These are phyloP conservation scores for Glareola pratincola DNA, from an alignment of 2,113 vertebrate genomes.

Conservation along the genomic window DNA sequence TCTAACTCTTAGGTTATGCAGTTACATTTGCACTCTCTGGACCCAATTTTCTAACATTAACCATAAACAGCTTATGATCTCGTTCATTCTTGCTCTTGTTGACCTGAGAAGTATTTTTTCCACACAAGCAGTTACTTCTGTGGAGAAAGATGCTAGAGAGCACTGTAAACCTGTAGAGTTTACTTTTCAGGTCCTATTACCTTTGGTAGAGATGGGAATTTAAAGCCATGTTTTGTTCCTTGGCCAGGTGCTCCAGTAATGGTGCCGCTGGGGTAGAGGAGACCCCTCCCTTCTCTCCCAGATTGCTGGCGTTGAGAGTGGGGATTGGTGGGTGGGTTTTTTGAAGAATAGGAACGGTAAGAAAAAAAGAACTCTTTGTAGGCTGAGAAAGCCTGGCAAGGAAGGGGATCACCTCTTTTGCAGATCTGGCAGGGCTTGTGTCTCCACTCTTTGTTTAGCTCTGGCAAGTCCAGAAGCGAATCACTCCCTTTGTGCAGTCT, in stretches of 20 bases:
- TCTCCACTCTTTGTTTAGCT: not conserved
- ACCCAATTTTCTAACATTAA: not conserved
- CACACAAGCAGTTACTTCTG: not conserved
- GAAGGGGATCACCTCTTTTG: not conserved
- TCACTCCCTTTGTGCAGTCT: not conserved
- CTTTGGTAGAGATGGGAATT: not conserved
- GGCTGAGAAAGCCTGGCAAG: not conserved
- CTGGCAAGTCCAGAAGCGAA: not conserved
- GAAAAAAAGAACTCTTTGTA: not conserved
- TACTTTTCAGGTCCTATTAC: not conserved
- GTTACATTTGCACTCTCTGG: not conserved
- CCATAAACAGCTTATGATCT: not conserved
- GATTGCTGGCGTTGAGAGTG: not conserved
- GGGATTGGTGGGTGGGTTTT: not conserved
- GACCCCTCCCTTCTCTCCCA: not conserved
- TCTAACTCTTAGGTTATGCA: not conserved
- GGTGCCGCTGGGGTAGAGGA: not conserved
- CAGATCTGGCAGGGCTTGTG: not conserved
- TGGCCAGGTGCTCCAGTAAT: not conserved
- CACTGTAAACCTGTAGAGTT: not conserved
- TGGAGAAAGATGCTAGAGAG: not conserved
- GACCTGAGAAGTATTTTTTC: not conserved
- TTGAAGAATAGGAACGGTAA: not conserved
- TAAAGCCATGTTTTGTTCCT: not conserved
- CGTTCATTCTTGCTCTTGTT: not conserved